These are phyloP conservation scores for Equus przewalskii DNA, from an alignment of 2,113 vertebrate genomes.

Conservation along the genomic window DNA sequence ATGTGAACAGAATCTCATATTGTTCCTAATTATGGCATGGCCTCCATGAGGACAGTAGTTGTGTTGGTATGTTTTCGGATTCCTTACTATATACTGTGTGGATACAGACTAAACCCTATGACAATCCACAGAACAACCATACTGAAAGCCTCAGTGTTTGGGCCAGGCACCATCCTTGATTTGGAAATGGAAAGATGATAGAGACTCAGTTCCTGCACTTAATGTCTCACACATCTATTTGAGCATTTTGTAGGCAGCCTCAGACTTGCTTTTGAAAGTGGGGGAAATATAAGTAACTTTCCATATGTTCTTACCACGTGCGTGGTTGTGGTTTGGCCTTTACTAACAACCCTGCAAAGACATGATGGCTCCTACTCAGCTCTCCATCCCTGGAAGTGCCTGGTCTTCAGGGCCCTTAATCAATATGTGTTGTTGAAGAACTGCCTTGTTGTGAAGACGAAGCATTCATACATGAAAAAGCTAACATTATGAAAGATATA, in stretches of 20 bases:
- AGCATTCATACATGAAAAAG: neutral
- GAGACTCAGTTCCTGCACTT: neutral
- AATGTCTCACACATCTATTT: neutral
- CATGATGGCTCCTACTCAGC: neutral
- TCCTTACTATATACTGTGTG: neutral
- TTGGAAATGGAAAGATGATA: neutral
- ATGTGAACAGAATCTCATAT: neutral
- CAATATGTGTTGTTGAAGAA: neutral
- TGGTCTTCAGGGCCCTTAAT: neutral
- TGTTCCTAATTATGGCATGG: neutral
- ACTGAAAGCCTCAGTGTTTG: neutral
- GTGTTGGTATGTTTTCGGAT: neutral
- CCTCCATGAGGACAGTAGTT: neutral
- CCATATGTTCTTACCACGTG: neutral
- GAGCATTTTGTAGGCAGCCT: neutral
- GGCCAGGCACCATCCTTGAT: neutral
- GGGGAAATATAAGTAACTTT: neutral
- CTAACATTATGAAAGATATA: neutral
- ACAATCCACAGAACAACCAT: neutral
- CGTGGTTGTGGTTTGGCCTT: neutral
- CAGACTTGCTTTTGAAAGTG: neutral
- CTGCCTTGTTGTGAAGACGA: neutral
- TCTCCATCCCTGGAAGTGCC: neutral
- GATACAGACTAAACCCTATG: neutral
- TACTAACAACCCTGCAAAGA: neutral